Conservation (phyloP, 2,888 invertebrate genomes). For the Syrista parreyssii region DNA sequence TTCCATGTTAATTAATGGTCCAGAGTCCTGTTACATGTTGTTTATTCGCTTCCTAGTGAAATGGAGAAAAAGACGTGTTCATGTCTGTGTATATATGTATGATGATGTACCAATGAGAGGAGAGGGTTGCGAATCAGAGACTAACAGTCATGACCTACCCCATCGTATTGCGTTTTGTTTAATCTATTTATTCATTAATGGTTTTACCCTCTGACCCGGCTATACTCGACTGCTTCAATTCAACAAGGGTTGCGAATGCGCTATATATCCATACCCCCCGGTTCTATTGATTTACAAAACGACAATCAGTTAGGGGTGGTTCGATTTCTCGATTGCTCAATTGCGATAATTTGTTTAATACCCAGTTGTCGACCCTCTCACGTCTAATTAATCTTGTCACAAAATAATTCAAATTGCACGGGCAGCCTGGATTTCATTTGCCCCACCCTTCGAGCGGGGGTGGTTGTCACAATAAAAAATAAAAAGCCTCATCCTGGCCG, state of each 20-base stretch:
- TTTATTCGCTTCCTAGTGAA: not conserved
- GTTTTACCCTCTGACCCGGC: not conserved
- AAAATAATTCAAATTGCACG: not conserved
- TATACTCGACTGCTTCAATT: not conserved
- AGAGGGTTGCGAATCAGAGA: not conserved
- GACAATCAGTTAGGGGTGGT: not conserved
- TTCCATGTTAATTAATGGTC: not conserved
- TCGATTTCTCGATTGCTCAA: not conserved
- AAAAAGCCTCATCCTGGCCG: not conserved
- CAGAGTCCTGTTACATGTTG: not conserved
- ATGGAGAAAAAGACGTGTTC: not conserved
- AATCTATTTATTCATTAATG: not conserved
- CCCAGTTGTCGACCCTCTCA: not conserved
- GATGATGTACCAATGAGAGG: not conserved
- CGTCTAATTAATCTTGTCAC: not conserved
- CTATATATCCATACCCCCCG: not conserved
- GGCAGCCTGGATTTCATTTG: not conserved
- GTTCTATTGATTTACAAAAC: not conserved
- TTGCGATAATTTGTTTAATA: not conserved
- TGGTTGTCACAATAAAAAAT: not conserved
- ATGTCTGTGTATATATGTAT: not conserved
- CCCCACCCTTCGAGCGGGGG: not conserved
- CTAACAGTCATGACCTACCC: not conserved
- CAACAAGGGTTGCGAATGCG: not conserved
- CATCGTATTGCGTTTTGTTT: not conserved